Percentiles rank a stretch among this genome's conserved stretches.
Evolutionary conservation across 30 jellyfish, hydroid and myxozoan species (phyloP).

Genomic region (Aurelia aurita): DNA sequence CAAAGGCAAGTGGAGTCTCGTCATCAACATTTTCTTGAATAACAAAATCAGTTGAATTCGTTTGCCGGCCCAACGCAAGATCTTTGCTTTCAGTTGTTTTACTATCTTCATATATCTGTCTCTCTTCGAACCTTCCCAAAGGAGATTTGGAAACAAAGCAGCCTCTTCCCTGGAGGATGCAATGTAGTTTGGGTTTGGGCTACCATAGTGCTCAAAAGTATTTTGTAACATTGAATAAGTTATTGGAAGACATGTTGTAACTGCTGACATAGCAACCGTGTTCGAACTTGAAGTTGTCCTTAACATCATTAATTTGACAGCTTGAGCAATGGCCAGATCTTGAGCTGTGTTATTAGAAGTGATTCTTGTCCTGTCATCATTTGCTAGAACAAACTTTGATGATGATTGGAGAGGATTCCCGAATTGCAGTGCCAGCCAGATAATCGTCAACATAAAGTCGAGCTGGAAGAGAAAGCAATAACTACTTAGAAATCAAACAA

Average conservation of each 20-base stretch:
- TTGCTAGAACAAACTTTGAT: no score
- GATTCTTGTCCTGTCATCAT: no score
- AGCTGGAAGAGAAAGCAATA: no score
- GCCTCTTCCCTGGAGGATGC: constrained; percentile 66
- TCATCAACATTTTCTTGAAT: constrained; percentile 7
- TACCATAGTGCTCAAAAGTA: constrained; percentile 1
- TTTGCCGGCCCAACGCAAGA: constrained; percentile 22
- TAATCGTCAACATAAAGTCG: no score
- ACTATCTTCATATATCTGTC: constrained; percentile 6
- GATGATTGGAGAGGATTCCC: no score
- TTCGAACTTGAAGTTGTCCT: neutral
- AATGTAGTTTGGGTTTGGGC: constrained; percentile 47
- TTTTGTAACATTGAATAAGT: neutral
- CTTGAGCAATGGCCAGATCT: no score
- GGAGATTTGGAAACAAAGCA: constrained; percentile 52
- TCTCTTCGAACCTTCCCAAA: constrained; percentile 33
- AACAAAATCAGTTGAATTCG: neutral
- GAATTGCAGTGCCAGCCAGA: no score
- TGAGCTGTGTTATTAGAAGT: no score
- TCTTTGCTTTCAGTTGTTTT: neutral
- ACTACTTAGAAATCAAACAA: no score
- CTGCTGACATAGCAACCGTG: neutral
- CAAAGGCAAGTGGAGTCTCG: constrained; percentile 25
- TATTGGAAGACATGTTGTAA: constrained; percentile 22
- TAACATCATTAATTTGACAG: no score